Base-by-base conservation (phyloP, 2,797 vertebrate species). In the Australoheros facetus region DNA sequence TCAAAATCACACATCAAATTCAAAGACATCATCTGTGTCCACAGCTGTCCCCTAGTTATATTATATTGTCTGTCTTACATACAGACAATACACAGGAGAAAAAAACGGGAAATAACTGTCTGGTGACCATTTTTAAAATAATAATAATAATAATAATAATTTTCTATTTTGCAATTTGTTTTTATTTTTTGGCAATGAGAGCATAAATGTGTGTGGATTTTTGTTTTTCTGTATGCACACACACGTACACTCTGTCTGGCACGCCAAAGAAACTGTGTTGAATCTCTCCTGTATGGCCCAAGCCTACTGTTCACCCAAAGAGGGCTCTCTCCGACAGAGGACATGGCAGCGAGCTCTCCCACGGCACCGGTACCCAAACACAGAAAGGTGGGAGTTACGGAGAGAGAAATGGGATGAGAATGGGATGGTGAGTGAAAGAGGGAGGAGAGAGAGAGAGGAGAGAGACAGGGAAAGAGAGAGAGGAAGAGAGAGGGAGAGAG, bases 1-100 rank as follows among this genome's bases (percentile, higher is more conserved):
- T 97, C 95, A 97, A 96, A 97, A 96, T 91, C 85, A 80, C 93
- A 71, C 93, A 93, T 96, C 94, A 94, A 94, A 91, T 53, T 84
- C 71, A 77, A 71, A 90, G 78, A 66, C 73, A 32, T 76, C 75
- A 42, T 80, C 80, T 94, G 93, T 94, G 93, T 93, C 28, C 23
- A 48, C 39, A 48, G 39, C 59, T 17, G 16, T 57, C 28, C 56
- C 8, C 30, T 21, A 28, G 23, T 48, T 39, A 48, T 21, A 45
- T 45, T 73, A 30, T 62, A 62, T 45, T 74, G 34, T 30, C 55
- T 75, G 5, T 59, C 19, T n/a, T 3, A 51, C 11, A 70, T 58
- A 9, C 17, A 23, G 23, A 80, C 0, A 7, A 37, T 45, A 45
- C 2, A 19, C 23, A 66, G 53, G 26, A 26, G 26, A 26, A 45